Evolutionary conservation across 2,113 vertebrate species (phyloP).

Genomic region (Thermophis baileyi): DNA sequence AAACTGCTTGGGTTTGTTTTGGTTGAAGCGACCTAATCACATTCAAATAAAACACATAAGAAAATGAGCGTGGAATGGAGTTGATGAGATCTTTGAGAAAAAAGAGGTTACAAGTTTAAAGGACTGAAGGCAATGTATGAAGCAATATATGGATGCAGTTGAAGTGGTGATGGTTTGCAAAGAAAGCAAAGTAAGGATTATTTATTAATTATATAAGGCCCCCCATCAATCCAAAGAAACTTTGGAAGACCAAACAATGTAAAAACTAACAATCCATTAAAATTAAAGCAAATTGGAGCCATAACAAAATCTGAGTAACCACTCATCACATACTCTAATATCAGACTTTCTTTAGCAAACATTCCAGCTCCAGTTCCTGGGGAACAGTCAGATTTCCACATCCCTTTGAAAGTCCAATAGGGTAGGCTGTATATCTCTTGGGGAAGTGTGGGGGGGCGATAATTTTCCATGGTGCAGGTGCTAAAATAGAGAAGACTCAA

Average conservation of each 20-base stretch:
- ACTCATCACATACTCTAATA: no score
- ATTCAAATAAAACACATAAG: neutral
- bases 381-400: no score
- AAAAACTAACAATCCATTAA: neutral
- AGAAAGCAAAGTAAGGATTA: neutral
- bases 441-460: no score
- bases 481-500: no score
- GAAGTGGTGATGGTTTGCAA: neutral
- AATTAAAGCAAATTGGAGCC: neutral
- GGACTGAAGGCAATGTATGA: neutral
- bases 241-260: neutral
- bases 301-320: neutral
- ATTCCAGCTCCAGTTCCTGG: no score
- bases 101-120: neutral
- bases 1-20: neutral
- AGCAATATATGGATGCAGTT: neutral
- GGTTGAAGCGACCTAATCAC: neutral
- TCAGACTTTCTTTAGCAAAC: no score
- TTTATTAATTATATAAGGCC: neutral
- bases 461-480: no score
- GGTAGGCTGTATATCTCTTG: no score
- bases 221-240: neutral
- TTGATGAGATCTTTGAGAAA: neutral
- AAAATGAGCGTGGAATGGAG: neutral
- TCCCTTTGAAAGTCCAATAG: no score